phyloP scores from a whole-genome alignment of 2,888 invertebrate species.

The Agrypnus murinus region DNA sequence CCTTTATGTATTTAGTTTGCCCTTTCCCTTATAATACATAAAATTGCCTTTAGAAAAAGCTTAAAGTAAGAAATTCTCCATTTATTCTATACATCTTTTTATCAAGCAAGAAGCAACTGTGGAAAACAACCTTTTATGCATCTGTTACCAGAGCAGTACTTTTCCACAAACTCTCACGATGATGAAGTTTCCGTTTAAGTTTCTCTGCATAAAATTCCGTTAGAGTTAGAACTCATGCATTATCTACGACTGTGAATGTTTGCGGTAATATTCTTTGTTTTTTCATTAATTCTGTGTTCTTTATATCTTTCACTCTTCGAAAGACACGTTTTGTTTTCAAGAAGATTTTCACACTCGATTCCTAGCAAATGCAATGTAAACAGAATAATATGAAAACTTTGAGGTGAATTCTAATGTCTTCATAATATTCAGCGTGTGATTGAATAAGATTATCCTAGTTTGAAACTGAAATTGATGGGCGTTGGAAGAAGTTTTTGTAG shows the following conservation, averaged over 20 bases:
- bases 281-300: slow-evolving; percentile 1
- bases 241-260: slow-evolving; percentile 3
- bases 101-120: too few relatives aligned
- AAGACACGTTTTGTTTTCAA: slow-evolving; percentile 20
- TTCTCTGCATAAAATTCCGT: slow-evolving; percentile 8
- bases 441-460: too few relatives aligned
- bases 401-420: slow-evolving; percentile 12
- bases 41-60: too few relatives aligned
- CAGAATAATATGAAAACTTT: slow-evolving; percentile 14
- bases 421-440: too few relatives aligned
- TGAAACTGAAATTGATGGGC: too few relatives aligned
- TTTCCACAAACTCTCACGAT: background rate
- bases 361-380: slow-evolving; percentile 6
- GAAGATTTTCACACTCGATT: slow-evolving; percentile 11
- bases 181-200: slow-evolving; percentile 8
- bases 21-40: too few relatives aligned
- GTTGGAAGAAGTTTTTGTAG: too few relatives aligned
- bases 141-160: background rate
- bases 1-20: too few relatives aligned
- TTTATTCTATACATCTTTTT: too few relatives aligned
- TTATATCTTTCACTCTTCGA: slow-evolving; percentile 12
- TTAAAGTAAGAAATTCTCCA: too few relatives aligned
- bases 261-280: slow-evolving; percentile 1
- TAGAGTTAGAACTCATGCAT: slow-evolving; percentile 9
- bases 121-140: background rate